Conservation (phyloP, 2,888 invertebrate genomes). For the Oxystoma pomonae region DNA sequence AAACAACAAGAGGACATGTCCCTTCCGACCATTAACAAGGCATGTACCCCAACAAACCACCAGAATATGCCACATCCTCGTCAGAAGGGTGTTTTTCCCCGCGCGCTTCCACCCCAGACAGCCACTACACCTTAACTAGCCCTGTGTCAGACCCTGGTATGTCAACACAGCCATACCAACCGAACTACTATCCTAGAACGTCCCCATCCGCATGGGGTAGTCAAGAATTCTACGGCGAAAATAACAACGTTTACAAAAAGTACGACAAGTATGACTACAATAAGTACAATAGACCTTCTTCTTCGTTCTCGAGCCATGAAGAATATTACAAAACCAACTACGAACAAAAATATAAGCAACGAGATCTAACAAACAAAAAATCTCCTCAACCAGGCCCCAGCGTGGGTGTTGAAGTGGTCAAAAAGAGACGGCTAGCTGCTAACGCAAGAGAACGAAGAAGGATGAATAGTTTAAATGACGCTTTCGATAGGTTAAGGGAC, state of each 20-base stretch:
- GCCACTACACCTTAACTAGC: conserved; percentile 39
- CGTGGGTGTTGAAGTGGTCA: conserved; percentile 45
- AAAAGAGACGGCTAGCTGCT: conserved; percentile 63
- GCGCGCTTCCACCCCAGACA: conserved; percentile 43
- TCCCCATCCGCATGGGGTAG: conserved; percentile 33
- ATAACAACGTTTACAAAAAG: conserved; percentile 40
- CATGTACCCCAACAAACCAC: not conserved
- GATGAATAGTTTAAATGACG: conserved; percentile 71
- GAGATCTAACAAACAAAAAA: conserved; percentile 15
- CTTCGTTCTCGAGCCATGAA: conserved; percentile 25
- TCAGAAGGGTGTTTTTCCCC: conserved; percentile 43
- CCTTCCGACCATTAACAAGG: not conserved
- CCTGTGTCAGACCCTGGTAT: conserved; percentile 43
- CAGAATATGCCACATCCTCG: conserved; percentile 35
- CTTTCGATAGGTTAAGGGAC: conserved; percentile 65
- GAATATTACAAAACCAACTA: conserved; percentile 33
- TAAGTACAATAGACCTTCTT: conserved; percentile 30
- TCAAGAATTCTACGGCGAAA: conserved; percentile 42
- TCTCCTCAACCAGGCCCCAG: conserved; percentile 18
- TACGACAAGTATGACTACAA: conserved; percentile 38
- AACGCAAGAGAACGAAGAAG: conserved; percentile 69
- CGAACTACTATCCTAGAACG: conserved; percentile 37
- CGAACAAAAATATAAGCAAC: conserved; percentile 21
- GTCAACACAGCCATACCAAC: conserved; percentile 45
- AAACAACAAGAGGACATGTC: not conserved